phyloP scores from a whole-genome alignment of 2,797 vertebrate genomes.

The Scyliorhinus canicula region DNA sequence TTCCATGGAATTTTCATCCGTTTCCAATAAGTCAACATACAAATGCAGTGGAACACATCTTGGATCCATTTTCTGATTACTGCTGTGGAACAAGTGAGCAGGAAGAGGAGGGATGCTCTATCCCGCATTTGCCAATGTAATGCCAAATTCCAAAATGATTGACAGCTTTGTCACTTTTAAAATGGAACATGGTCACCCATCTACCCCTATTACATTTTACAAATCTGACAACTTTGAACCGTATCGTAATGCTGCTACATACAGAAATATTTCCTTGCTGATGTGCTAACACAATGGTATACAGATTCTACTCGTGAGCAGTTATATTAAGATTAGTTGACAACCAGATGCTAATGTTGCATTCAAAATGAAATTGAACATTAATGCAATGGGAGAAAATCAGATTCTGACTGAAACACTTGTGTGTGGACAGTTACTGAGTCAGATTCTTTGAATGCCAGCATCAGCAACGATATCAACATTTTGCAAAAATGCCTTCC shows the following conservation, averaged over 20 bases:
- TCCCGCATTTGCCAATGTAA: neutral
- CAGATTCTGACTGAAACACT: neutral
- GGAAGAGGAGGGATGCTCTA: neutral
- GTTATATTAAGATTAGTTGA: neutral
- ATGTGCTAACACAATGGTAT: neutral
- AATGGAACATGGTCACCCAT: neutral
- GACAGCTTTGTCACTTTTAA: neutral
- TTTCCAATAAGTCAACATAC: neutral
- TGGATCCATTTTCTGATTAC: neutral
- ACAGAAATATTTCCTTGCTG: neutral
- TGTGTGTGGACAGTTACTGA: neutral
- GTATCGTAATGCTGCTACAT: neutral
- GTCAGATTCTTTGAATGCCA: conserved; percentile 27
- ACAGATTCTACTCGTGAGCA: neutral
- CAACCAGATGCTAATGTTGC: neutral
- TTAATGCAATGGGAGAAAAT: neutral
- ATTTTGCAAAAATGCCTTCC: neutral
- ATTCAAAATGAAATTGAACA: neutral
- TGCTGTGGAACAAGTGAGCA: neutral
- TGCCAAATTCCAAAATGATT: neutral
- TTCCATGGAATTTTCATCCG: neutral
- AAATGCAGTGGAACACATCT: neutral
- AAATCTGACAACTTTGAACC: neutral
- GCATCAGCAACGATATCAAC: neutral
- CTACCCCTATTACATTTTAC: neutral